Evolutionary conservation across 2,888 invertebrate species (phyloP), one percentile per base, ranked within the genome.

Genomic region (Mythimna pallens): DNA sequence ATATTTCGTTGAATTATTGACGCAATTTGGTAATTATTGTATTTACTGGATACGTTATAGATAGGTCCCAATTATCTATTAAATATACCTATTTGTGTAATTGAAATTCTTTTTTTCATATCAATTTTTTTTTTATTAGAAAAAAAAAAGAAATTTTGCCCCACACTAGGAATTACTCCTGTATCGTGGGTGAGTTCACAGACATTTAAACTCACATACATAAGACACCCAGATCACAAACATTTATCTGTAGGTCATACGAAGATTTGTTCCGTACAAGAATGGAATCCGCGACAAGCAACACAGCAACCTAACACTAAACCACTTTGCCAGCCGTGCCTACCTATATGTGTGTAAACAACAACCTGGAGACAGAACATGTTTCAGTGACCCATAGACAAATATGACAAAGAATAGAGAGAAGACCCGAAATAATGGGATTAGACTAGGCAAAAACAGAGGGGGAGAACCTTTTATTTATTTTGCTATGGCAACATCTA

Each of bases 1-100:
- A 78, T 73, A 78, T 70, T 80, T 80, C 73, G 12, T 30, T 68
- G 54, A 74, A 40, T 55, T 61, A 74, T 74, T 74, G 36, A 9
- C 36, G 59, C 54, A 68, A 68, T 74, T 61, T 47, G 55, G 66
- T 55, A 74, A 34, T 40, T 6, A 73, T 73, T 40, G 14, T 67
- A 55, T 68, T 67, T 22, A 22, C 12, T 25, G 7, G n/a, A 25
- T 54, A 12, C 1, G 5, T 59, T 20, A 34, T 34, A 10, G 34
- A 58, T 20, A 25, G 10, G 54, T 25, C 2, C 22, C 22, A 54
- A 20, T 54, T 20, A 52, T 50, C 7, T 7, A 20, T 2, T 20
- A 50, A 50, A 50, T 20, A 50, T 50, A 25, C 25, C 1, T 25
- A 5, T 50, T 50, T 50, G 1, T 50, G 2, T 20, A 20, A 7